These are phyloP conservation scores for Emydoidea blandingii DNA, from an alignment of 2,797 vertebrate species.

Conservation along the genomic window DNA sequence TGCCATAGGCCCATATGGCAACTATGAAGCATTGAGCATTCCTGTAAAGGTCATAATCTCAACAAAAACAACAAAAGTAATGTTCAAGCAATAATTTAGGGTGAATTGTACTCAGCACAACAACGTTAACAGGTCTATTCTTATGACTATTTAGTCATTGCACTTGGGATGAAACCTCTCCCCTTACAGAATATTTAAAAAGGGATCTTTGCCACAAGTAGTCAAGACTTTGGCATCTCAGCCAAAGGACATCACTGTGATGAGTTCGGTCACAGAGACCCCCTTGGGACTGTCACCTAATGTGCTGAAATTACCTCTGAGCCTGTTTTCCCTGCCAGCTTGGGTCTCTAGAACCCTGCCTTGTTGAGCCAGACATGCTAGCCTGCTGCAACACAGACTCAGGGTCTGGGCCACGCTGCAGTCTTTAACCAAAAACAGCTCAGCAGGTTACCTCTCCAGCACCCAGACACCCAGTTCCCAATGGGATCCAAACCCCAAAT, in stretches of 20 bases:
- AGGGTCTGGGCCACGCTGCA: no score
- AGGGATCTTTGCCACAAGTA: constrained; percentile 42
- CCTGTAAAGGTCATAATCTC: not conserved
- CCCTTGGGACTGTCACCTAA: no score
- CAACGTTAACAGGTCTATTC: constrained; percentile 55
- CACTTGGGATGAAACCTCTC: constrained; percentile 56
- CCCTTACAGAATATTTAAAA: constrained; percentile 45
- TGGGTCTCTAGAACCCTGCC: no score
- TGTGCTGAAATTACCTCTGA: no score
- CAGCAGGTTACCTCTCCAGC: no score
- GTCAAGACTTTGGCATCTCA: constrained; percentile 43
- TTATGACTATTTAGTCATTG: constrained; percentile 51
- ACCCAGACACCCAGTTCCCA: no score
- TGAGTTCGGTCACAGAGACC: no score
- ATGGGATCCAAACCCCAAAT: no score
- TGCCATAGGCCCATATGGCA: not conserved
- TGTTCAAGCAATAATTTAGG: constrained; percentile 54
- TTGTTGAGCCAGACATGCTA: no score
- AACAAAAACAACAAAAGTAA: not conserved
- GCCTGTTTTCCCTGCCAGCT: no score
- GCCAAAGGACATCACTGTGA: constrained; percentile 45
- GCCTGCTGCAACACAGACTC: no score
- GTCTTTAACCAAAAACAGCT: no score
- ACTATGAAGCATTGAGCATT: constrained; percentile 27
- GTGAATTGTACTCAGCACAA: constrained; percentile 42